Base-by-base conservation (phyloP, 1,140 invertebrate genomes). In the Oncopodura yosiiana region DNA sequence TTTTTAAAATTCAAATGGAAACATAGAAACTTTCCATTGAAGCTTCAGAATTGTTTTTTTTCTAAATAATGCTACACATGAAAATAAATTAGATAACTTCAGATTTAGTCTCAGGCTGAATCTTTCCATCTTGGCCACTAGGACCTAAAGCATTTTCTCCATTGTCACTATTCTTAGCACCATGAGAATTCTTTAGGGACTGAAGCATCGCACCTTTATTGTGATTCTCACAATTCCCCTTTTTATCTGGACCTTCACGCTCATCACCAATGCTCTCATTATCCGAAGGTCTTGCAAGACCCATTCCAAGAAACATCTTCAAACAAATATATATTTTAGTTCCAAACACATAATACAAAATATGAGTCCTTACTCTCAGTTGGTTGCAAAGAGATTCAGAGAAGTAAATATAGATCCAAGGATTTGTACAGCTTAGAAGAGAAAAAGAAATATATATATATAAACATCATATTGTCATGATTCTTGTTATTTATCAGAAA, bases 371-470 rank as follows among this genome's bases (percentile, higher is more conserved):
- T 46, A 58, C 62, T 36, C 58, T 18, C 2, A 64, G 44, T 29
- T 64, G 58, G 30, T 64, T 64, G 56, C 32, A 61, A 11, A 64
- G 53, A 0, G 62, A 57, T 37, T 63, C 57, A 26, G 53, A 85
- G 65, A 86, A 86, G 21, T 74, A 75, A 53, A 87, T 71, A 67
- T 85, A 87, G 51, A 87, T 85, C 83, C 83, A 87, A 0, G 84
- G 85, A 69, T 88, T 87, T 11, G 81, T 79, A 65, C 83, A 86
- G 61, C n/a, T n/a, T n/a, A n/a, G n/a, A n/a, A n/a, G n/a, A n/a
- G n/a, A n/a, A n/a, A n/a, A n/a, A n/a, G n/a, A n/a, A n/a, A n/a
- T n/a, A n/a, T n/a, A n/a, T n/a, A n/a, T n/a, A n/a, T n/a, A n/a
- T n/a, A n/a, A n/a, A n/a, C n/a, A n/a, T n/a, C n/a, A n/a, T n/a